Evolutionary conservation across 2,113 vertebrate genomes (phyloP).

Genomic region (Microcebus tavaratra): DNA sequence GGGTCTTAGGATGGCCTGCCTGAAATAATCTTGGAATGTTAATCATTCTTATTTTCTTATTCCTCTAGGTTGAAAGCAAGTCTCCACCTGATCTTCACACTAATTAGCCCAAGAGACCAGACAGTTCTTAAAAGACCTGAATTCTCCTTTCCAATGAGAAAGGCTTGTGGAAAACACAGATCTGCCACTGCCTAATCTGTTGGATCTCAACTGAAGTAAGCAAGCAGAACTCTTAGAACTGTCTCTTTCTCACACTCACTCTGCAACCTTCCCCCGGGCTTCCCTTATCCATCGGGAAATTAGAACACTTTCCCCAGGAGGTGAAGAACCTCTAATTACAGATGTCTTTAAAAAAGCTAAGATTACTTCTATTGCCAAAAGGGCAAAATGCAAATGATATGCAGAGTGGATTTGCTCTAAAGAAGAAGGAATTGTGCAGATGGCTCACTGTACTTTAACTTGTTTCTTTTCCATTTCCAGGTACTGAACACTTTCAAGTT

Average conservation of each 20-base stretch:
- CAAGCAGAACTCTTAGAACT: neutral
- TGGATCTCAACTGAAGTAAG: neutral
- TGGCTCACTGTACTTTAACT: neutral
- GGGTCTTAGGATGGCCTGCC: neutral
- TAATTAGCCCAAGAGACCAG: constrained; percentile 17
- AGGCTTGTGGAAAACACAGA: constrained; percentile 16
- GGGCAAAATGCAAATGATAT: constrained; percentile 14
- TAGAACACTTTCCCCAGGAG: neutral
- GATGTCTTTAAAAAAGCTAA: neutral
- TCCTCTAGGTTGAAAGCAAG: constrained; percentile 5
- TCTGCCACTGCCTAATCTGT: neutral
- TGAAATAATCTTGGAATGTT: constrained; percentile 5
- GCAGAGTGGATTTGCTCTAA: neutral
- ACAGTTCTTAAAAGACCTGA: constrained; percentile 16
- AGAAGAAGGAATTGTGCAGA: neutral
- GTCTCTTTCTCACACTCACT: neutral
- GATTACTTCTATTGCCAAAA: constrained; percentile 9
- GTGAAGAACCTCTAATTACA: neutral
- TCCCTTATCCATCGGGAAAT: neutral
- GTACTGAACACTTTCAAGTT: neutral
- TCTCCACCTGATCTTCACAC: constrained; percentile 10
- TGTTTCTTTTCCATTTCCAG: neutral
- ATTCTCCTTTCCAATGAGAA: neutral
- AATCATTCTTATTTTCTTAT: constrained; percentile 20
- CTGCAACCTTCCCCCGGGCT: neutral